Evolutionary conservation across 2,888 invertebrate species (phyloP).

Genomic region (Spodoptera littoralis): DNA sequence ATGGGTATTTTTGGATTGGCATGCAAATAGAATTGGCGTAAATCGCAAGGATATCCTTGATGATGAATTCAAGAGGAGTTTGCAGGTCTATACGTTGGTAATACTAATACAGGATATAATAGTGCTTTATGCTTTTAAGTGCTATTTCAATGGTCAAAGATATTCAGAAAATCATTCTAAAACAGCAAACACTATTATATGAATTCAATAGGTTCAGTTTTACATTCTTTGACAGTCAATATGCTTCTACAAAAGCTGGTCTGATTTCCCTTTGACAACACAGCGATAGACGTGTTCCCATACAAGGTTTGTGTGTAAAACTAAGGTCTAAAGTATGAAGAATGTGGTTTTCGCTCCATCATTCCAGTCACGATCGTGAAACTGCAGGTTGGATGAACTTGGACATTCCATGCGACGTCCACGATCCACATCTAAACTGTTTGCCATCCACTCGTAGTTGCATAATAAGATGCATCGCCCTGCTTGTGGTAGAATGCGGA

Average conservation of each 20-base stretch:
- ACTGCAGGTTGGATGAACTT: constrained; percentile 67
- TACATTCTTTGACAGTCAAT: constrained; percentile 18
- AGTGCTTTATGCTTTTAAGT: neutral
- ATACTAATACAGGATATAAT: neutral
- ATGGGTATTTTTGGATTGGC: neutral
- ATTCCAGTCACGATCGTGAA: constrained; percentile 70
- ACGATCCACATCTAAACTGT: constrained; percentile 51
- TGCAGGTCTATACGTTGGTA: neutral
- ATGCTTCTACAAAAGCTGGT: constrained; percentile 31
- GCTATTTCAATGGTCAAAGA: neutral
- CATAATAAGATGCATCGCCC: constrained; percentile 50
- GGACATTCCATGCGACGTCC: constrained; percentile 53
- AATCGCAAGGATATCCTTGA: neutral
- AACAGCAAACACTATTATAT: constrained; percentile 1
- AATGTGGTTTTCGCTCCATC: constrained; percentile 54
- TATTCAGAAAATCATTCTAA: neutral
- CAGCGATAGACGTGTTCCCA: constrained; percentile 16
- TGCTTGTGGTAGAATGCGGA: constrained; percentile 44
- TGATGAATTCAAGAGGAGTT: constrained; percentile 4
- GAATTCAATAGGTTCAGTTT: constrained; percentile 7
- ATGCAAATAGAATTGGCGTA: neutral
- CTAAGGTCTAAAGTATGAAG: constrained; percentile 50
- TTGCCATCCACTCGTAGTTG: constrained; percentile 33
- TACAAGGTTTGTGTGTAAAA: constrained; percentile 43
- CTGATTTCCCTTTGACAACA: constrained; percentile 33